These are phyloP conservation scores for Baryphthengus martii DNA, from an alignment of 2,113 vertebrate species.

Conservation along the genomic window DNA sequence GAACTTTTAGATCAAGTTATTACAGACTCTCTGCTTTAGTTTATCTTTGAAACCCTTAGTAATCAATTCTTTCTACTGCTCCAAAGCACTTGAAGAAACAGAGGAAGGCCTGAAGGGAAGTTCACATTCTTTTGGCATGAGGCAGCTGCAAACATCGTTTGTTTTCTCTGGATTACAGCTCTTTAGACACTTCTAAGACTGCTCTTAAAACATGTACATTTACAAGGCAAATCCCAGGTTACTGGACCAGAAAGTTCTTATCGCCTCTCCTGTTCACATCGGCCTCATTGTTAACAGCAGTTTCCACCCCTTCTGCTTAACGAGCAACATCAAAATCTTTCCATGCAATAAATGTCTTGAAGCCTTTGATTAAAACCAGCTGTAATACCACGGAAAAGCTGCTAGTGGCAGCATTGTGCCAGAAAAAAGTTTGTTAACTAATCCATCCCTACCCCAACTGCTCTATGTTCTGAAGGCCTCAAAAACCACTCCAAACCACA, in stretches of 20 bases:
- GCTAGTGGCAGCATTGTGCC: constrained; percentile 86
- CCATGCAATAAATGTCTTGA: accelerated
- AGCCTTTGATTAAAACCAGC: background rate
- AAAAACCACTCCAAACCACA: background rate
- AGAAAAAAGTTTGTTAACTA: background rate
- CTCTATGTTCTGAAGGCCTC: background rate
- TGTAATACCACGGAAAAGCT: constrained; percentile 58
- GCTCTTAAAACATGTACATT: background rate
- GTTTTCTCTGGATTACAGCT: background rate
- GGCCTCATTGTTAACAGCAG: background rate
- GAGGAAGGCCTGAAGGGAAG: background rate
- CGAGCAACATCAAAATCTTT: background rate
- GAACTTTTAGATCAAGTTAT: background rate
- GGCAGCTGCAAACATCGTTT: background rate
- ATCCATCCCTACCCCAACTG: background rate
- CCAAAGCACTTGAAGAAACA: background rate
- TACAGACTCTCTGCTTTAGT: background rate
- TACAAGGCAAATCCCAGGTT: background rate
- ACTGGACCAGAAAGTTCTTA: background rate
- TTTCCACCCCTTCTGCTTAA: background rate
- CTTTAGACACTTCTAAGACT: background rate
- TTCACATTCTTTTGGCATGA: constrained; percentile 35
- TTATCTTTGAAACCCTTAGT: background rate
- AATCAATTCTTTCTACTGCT: background rate
- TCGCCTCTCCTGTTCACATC: background rate